Evolutionary conservation across 1,140 invertebrate genomes (phyloP), one percentile per base, ranked within the genome.

Genomic region (Charaxes varanes): DNA sequence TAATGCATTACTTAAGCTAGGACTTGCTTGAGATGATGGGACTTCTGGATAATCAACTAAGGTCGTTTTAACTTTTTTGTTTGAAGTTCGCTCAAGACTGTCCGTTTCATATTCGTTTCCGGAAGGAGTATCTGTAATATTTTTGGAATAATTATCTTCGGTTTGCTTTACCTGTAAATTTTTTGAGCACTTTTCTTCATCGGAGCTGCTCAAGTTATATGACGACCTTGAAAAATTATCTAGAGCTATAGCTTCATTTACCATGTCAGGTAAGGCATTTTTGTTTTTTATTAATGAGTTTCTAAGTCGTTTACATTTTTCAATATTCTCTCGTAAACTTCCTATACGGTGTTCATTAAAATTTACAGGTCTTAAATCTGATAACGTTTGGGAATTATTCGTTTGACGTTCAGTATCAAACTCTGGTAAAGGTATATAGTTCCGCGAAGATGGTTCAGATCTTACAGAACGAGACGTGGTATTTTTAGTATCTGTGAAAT

Each of bases 21-120:
- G 90, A 59, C 89, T 91, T 0, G 90, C 87, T 58, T 92, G 90
- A 2, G 90, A 89, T 41, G 89, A 90, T 0, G 89, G 79, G 17
- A 89, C 61, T 26, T 90, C 88, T 18, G 69, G 74, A 57, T 88
- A 90, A 10, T 92, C 89, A 0, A 88, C 87, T 0, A 90, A 88
- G 4, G 87, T 88, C 3, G 86, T 85, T 4, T 84, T 85, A n/a
- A 81, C 83, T 55, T 86, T 87, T 34, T 83, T 85, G 23, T 62
- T 55, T 22, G 63, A 73, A 38, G 85, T 88, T 48, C 91, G 86
- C 73, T 94, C 92, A 32, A 94, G 76, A 70, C 93, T 94, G 49
- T 94, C 93, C 1, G 91, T 89, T 58, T 94, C 92, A 51, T 93
- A 94, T 38, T 92, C 88, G 30, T 87, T 78, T 6, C 79, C 82